Evolutionary conservation across 2,113 vertebrate genomes (phyloP).

Genomic region (Poecilia latipinna): DNA sequence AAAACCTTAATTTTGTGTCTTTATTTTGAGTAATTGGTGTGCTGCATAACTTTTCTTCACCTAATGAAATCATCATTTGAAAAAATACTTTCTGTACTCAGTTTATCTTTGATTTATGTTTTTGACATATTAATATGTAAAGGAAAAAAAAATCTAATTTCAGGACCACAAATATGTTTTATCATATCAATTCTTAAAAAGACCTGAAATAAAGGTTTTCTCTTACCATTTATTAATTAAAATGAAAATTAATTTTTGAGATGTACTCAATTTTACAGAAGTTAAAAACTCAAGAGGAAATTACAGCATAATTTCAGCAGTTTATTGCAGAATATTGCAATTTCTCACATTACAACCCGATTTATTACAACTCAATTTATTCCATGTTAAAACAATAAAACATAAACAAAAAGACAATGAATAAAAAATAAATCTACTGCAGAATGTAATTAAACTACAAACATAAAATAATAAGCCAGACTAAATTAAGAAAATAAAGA

Average conservation of each 20-base stretch:
- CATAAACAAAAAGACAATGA: background rate
- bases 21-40: too few species aligned
- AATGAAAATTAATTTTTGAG: too few species aligned
- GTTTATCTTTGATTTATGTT: background rate
- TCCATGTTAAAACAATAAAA: background rate
- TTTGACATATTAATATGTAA: background rate
- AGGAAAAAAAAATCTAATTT: too few species aligned
- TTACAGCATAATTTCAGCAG: constrained; percentile 7
- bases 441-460: constrained; percentile 10
- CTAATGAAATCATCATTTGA: background rate
- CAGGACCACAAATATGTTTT: too few species aligned
- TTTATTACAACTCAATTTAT: background rate
- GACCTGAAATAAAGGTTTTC: background rate
- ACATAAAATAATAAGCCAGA: background rate
- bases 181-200: background rate
- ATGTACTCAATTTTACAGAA: background rate
- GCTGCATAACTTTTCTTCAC: background rate
- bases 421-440: constrained; percentile 4
- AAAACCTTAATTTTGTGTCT: too few species aligned
- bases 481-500: too few species aligned
- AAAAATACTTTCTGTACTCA: background rate
- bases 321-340: constrained; percentile 2
- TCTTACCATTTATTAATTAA: background rate
- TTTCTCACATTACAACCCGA: background rate
- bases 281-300: background rate